These are phyloP conservation scores for Drosophila carrolli DNA, from an alignment of 1,140 invertebrate genomes.

Conservation along the genomic window DNA sequence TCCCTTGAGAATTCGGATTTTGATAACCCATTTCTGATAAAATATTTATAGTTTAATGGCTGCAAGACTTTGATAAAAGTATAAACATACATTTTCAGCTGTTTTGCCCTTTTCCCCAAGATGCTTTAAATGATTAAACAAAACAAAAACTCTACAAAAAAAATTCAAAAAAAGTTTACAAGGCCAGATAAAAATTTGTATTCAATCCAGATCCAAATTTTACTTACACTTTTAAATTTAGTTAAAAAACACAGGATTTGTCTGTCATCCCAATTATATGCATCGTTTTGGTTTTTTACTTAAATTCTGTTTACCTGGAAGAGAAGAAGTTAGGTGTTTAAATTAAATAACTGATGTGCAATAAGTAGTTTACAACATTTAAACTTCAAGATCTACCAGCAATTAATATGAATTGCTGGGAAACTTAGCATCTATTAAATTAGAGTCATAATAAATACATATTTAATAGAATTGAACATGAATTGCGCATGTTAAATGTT, in stretches of 20 bases:
- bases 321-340: not conserved
- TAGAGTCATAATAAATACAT: conserved; percentile 26
- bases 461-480: conserved; percentile 15
- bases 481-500: conserved; percentile 26
- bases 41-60: not conserved
- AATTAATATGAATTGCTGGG: conserved; percentile 12
- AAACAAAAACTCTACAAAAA: no score
- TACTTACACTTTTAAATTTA: not conserved
- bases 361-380: conserved; percentile 26
- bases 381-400: conserved; percentile 9
- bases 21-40: not conserved
- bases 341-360: conserved; percentile 24
- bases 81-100: not conserved
- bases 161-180: no score
- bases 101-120: not conserved
- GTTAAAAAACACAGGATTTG: not conserved
- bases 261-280: no score
- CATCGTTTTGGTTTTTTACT: not conserved
- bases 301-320: conserved; percentile 33
- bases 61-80: no score
- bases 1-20: not conserved
- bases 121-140: no score
- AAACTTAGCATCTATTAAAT: conserved; percentile 27
- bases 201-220: no score
- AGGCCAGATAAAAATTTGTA: no score